A percentile compares a stretch with the other conserved stretches of the same genome.
phyloP scores from a whole-genome alignment of 2,797 vertebrate species.

The Phrynocephalus forsythii region DNA sequence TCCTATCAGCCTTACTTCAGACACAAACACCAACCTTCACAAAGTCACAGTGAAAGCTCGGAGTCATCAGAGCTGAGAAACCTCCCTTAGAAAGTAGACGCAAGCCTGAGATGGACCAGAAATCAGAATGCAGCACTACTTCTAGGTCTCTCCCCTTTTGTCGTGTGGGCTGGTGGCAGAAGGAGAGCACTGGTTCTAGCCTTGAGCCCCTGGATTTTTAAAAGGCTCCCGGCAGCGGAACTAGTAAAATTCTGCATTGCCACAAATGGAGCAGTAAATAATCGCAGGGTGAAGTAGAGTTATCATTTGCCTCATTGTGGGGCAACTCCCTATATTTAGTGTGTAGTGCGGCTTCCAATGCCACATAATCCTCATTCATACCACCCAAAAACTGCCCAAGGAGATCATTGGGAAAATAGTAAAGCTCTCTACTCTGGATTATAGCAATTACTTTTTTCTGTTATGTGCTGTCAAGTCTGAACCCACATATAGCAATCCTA shows the following conservation, averaged over 20 bases:
- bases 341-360: neutral
- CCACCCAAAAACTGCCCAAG: neutral
- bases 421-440: neutral
- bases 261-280: neutral
- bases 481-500: no score
- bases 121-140: rapidly evolving
- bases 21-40: constrained; percentile 69
- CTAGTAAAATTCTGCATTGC: neutral
- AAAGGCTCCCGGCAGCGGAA: neutral
- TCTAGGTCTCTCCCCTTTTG: neutral
- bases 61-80: constrained; percentile 21
- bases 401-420: neutral
- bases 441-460: neutral
- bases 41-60: constrained; percentile 65
- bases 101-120: constrained; percentile 39
- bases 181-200: neutral
- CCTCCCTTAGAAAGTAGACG: constrained; percentile 22
- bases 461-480: no score
- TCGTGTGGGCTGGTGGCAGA: neutral
- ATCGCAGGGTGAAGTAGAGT: neutral
- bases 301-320: neutral
- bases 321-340: neutral
- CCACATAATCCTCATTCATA: neutral
- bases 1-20: constrained; percentile 63
- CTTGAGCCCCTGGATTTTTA: neutral